Conservation (phyloP, 2,797 vertebrate species). For the Anguilla obscura region DNA sequence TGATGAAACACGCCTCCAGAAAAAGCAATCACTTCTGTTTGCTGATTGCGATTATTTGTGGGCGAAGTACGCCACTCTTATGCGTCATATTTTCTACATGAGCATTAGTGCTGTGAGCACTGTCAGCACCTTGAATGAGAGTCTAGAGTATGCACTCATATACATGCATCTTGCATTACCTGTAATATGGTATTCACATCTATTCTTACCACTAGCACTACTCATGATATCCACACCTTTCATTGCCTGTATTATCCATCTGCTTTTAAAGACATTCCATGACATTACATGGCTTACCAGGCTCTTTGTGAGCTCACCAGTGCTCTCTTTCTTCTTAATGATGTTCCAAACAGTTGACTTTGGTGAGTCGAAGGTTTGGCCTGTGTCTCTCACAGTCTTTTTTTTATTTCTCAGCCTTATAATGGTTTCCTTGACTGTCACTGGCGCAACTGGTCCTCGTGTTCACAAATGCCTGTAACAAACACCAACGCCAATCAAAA, state of each 20-base stretch:
- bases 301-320: no score
- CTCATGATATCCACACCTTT: not conserved
- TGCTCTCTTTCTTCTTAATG: no score
- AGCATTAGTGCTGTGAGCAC: not conserved
- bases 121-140: not conserved
- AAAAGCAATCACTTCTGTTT: not conserved
- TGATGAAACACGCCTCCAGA: not conserved
- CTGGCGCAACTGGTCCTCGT: no score
- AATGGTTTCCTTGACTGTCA: no score
- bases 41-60: not conserved
- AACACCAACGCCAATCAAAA: no score
- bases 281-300: not conserved
- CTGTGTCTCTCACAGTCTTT: no score
- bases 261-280: not conserved
- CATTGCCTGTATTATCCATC: not conserved
- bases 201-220: no score
- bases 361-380: no score
- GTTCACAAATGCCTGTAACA: no score
- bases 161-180: not conserved
- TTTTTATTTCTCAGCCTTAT: no score
- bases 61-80: not conserved
- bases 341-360: no score
- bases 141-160: not conserved
- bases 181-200: not conserved
- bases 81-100: not conserved